phyloP scores from a whole-genome alignment of 1,140 invertebrate genomes.

The honey bee (Apis mellifera) region DNA sequence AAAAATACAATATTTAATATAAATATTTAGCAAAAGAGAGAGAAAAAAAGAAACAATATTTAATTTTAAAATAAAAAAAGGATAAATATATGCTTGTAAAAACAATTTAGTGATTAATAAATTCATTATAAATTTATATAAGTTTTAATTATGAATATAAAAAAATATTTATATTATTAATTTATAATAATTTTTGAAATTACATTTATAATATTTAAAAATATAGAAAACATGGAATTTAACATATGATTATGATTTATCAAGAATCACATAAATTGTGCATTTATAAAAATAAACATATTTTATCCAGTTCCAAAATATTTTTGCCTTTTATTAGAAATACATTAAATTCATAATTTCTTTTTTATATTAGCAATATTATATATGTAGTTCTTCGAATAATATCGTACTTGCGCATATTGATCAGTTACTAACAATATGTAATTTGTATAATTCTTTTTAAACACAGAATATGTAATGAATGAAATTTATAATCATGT shows the following conservation, averaged over 20 bases:
- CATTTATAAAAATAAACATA: neutral
- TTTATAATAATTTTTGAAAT: neutral
- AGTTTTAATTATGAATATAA: neutral
- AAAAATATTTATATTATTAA: neutral
- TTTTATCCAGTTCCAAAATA: neutral
- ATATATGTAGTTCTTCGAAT: constrained; percentile 23
- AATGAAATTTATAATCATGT: neutral
- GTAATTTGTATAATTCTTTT: neutral
- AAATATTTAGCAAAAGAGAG: neutral
- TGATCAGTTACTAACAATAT: constrained; percentile 37
- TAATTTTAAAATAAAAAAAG: neutral
- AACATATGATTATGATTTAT: neutral
- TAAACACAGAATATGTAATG: neutral
- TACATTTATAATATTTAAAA: neutral
- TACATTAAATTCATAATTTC: neutral
- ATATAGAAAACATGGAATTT: neutral
- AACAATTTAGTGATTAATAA: constrained; percentile 4
- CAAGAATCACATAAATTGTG: neutral
- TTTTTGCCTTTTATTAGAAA: neutral
- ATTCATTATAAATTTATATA: neutral
- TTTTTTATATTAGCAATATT: constrained; percentile 19
- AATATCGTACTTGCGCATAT: constrained; percentile 43
- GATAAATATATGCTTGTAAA: neutral
- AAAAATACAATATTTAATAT: neutral
- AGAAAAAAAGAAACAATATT: neutral